Evolutionary conservation across 1,140 invertebrate species (phyloP).

Genomic region (Hydropsyche tenuis): DNA sequence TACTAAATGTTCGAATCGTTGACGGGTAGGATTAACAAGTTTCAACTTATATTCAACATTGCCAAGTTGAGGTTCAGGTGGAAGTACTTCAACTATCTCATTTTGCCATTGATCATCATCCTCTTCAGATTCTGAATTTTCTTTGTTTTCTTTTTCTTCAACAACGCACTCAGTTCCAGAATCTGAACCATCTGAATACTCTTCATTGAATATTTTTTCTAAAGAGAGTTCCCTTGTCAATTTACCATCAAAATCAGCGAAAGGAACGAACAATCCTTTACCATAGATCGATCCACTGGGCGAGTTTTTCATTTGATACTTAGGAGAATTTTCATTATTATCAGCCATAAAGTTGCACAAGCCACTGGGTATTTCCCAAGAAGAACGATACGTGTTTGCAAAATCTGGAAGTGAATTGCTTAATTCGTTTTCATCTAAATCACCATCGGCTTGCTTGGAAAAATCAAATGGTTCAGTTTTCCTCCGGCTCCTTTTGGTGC

Average conservation of each 20-base stretch:
- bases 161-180: constrained; percentile 9
- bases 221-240: constrained; percentile 54
- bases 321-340: constrained; percentile 22
- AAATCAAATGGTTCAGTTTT: constrained; percentile 49
- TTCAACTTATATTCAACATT: constrained; percentile 95
- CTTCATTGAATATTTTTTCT: constrained; percentile 45
- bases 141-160: too few relatives aligned
- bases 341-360: constrained; percentile 38
- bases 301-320: constrained; percentile 15
- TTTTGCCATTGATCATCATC: constrained; percentile 54
- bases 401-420: constrained; percentile 28
- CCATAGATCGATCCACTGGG: constrained; percentile 42
- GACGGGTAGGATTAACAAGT: constrained; percentile 81
- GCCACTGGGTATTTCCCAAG: constrained; percentile 25
- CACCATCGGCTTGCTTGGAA: constrained; percentile 44
- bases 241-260: constrained; percentile 53
- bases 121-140: constrained; percentile 55
- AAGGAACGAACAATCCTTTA: constrained; percentile 44
- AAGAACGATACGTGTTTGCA: neutral
- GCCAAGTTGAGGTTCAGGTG: constrained; percentile 88
- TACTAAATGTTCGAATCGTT: constrained; percentile 86
- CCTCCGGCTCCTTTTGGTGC: constrained; percentile 43
- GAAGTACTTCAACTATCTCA: constrained; percentile 68
- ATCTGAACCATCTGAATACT: constrained; percentile 35
- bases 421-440: constrained; percentile 20